Evolutionary conservation across 2,113 vertebrate genomes (phyloP), one percentile per base, ranked within the genome.

Genomic region (Rhabdomys dilectus): DNA sequence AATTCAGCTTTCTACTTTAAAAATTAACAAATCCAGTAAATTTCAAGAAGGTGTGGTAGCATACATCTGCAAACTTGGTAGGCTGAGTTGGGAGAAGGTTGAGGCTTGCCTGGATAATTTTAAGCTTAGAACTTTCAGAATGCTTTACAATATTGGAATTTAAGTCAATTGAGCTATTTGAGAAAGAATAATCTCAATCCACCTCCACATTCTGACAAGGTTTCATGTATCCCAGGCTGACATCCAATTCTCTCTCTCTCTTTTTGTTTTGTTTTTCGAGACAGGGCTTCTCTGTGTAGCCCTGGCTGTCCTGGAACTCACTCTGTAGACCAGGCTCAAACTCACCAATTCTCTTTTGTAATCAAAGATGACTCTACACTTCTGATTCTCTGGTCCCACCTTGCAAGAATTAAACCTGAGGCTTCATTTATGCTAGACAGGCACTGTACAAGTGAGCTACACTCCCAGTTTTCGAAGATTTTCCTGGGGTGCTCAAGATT

Each of bases 1-100:
- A 86, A 86, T 92, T 91, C 89, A 88, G 22, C 45, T 90, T 81
- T 48, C n/a, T 89, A 89, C 42, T 89, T 66, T 36, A 73, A 87
- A 58, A 87, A 94, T 82, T 42, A 89, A 39, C 15, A 80, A 78
- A 91, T 1, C 7, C 1, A 1, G 3, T 12, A 64, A 45, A 16
- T 34, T 48, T 48, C 58, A 84, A 89, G 10, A 29, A 7, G 36
- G 15, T 22, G 24, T 31, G 6, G 24, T 24, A 39, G 87, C 48
- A 51, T 24, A 88, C 3, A n/a, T 1, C 17, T 8, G 17, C 56
- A 60, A 75, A 58, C 53, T 29, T 42, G 53, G 29, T 26, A 45
- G n/a, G n/a, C 26, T 16, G 53, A 75, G 39, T 26, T 26, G 12
- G 48, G 36, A 42, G 70, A 39, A 60, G n/a, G 8, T 31, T 39